Evolutionary conservation across 2,113 vertebrate genomes (phyloP), one percentile per base, ranked within the genome.

Genomic region (Australoheros scitulus): DNA sequence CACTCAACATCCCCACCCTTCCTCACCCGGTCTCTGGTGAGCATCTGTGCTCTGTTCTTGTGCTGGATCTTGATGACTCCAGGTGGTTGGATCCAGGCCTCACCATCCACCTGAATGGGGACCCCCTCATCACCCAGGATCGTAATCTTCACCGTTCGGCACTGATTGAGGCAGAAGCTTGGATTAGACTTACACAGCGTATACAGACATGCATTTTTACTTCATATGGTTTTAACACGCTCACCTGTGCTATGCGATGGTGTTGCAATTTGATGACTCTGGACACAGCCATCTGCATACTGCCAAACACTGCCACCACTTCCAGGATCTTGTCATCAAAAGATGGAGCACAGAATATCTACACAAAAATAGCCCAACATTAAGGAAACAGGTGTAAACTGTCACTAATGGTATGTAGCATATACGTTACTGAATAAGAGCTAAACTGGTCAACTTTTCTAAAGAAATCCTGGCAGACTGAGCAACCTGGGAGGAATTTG

Each of bases 321-420:
- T 99, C 98, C 83, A 99, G 95, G 92, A 99, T 99, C 93, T 99
- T 99, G 92, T 99, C 98, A 85, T 99, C 98, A 4, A 99, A 99
- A 0, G 98, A 99, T 0, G 98, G 98, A 1, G 98, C 98, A 52
- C 97, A 97, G 94, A 99, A 99, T 94, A 99, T 99, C 98, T 99
- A 91, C 36, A 92, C 65, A 56, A 50, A 65, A 72, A 29, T 10
- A 11, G 4, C 14, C 20, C 0, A 3, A 47, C 8, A 50, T 8
- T 26, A 11, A 65, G 32, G 5, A 41, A 18, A 52, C 11, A 9
- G 3, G 20, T 22, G 15, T 2, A n/a, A 13, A 13, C n/a, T 36
- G 17, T 43, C 36, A 9, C 24, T 32, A 47, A 17, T 11, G 38
- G 9, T 3, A 41, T 41, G 38, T 41, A 41, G 6, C 32, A 15